These are phyloP conservation scores for Callocephalon fimbriatum DNA, from an alignment of 2,113 vertebrate genomes.

Conservation along the genomic window DNA sequence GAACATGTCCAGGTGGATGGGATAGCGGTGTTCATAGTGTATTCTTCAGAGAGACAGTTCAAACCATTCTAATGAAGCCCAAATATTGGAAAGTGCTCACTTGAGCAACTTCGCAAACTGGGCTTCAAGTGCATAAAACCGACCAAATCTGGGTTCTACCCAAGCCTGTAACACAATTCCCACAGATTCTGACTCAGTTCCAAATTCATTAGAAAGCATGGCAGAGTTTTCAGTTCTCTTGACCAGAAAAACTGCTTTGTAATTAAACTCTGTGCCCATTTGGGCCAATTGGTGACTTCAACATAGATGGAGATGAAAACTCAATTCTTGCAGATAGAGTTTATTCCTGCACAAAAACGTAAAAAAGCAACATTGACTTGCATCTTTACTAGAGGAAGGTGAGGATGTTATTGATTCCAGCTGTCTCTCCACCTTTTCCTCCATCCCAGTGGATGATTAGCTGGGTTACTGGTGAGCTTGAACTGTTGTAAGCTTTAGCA, in stretches of 20 bases:
- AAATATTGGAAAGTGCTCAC: neutral
- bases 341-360: neutral
- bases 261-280: neutral
- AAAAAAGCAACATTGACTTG: neutral
- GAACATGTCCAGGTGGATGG: neutral
- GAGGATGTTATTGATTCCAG: neutral
- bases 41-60: neutral
- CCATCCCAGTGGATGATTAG: neutral
- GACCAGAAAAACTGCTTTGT: neutral
- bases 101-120: neutral
- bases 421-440: neutral
- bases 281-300: neutral
- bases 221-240: neutral
- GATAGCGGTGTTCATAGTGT: fast-evolving
- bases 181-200: neutral
- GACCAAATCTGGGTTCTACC: neutral
- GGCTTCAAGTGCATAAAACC: neutral
- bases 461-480: neutral
- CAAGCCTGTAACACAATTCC: neutral
- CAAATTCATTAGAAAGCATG: neutral
- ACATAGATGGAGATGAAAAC: neutral
- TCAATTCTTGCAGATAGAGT: neutral
- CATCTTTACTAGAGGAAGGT: neutral
- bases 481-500: neutral
- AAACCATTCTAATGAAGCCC: neutral